Evolutionary conservation across 2,113 vertebrate species (phyloP).

Genomic region (Balaenoptera acutorostrata): DNA sequence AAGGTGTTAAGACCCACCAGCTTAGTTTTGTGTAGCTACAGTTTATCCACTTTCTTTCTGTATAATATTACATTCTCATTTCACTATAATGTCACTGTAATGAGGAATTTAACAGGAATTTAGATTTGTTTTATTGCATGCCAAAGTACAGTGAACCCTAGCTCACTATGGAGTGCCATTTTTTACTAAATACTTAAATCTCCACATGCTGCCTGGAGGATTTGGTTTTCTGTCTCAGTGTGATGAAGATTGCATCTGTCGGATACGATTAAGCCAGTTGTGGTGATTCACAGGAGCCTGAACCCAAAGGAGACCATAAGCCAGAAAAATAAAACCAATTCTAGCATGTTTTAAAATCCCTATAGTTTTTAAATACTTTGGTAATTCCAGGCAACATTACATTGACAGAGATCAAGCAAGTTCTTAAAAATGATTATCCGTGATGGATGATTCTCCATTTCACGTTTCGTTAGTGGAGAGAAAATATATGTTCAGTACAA

Average conservation of each 20-base stretch:
- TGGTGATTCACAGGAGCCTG: background rate
- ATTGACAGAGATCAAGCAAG: background rate
- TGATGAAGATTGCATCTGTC: background rate
- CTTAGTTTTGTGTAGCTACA: background rate
- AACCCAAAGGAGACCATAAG: background rate
- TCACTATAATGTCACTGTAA: background rate
- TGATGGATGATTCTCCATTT: background rate
- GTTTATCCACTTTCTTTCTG: background rate
- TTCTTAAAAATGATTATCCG: background rate
- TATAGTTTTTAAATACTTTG: background rate
- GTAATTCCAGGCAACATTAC: background rate
- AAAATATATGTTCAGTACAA: background rate
- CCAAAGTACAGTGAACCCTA: background rate
- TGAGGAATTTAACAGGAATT: too few relatives aligned
- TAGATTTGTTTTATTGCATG: too few relatives aligned
- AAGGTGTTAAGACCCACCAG: fast-evolving
- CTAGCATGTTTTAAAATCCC: background rate
- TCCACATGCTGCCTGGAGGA: background rate
- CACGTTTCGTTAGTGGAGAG: background rate
- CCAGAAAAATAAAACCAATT: background rate
- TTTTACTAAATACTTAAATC: background rate
- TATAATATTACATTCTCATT: background rate
- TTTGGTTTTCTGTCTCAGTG: background rate
- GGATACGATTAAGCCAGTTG: background rate
- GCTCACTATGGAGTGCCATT: background rate